Conservation (phyloP, 2,888 invertebrate species). For the Leptarthrus brevirostris region DNA sequence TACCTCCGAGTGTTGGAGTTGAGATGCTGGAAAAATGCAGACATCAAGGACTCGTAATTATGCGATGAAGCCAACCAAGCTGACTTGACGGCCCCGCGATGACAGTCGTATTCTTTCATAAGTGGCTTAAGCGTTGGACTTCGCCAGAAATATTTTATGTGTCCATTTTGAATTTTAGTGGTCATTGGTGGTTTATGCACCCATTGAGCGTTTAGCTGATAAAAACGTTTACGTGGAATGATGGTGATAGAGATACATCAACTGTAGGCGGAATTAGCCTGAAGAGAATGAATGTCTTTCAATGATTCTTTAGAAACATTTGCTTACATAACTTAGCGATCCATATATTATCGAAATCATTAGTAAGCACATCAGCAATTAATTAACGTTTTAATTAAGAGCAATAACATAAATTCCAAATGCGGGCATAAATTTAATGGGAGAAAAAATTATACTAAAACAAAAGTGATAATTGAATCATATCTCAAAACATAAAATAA, state of each 20-base stretch:
- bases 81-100: background rate
- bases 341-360: too few relatives aligned
- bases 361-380: too few relatives aligned
- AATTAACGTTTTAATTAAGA: too few relatives aligned
- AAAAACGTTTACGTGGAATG: conserved; percentile 13
- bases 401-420: too few relatives aligned
- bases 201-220: conserved; percentile 14
- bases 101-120: conserved; percentile 24
- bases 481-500: too few relatives aligned
- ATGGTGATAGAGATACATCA: background rate
- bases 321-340: too few relatives aligned
- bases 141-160: conserved; percentile 8
- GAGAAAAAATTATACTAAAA: too few relatives aligned
- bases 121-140: conserved; percentile 15
- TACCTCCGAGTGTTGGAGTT: conserved; percentile 23
- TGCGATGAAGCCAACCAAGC: background rate
- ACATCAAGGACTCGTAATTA: conserved; percentile 51
- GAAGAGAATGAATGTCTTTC: too few relatives aligned
- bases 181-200: conserved; percentile 35
- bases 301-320: too few relatives aligned
- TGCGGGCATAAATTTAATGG: too few relatives aligned
- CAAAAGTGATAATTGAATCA: too few relatives aligned
- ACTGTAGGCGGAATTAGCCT: too few relatives aligned
- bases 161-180: conserved; percentile 29
- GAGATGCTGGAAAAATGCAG: conserved; percentile 46